Base-by-base conservation (phyloP, 2,888 invertebrate genomes). In the Pachydiplax longipennis region DNA sequence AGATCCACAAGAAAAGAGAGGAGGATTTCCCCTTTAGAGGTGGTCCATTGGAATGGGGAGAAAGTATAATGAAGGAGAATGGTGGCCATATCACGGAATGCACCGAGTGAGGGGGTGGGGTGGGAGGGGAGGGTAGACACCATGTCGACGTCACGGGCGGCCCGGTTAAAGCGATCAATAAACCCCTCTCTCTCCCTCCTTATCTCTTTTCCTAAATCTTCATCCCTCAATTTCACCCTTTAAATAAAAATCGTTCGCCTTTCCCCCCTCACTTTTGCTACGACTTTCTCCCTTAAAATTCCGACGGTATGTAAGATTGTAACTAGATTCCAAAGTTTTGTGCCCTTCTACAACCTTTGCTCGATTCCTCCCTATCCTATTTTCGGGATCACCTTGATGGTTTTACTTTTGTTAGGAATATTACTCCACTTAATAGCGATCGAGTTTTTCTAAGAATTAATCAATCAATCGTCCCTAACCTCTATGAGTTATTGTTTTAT, bases 121-220 rank as follows among this genome's bases (percentile, higher is more conserved):
- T 6, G 22, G 87, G 18, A 87, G 87, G 87, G 87, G 58, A 87
- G 87, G 37, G 87, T 87, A 87, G 61, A 87, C 87, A 65, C 87
- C 58, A 31, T 83, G 83, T 48, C 83, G 31, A 58, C 83, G 73
- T 73, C 83, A 58, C 58, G 83, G 83, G 53, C 58, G 87, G 37
- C 87, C 87, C 87, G 87, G 87, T 87, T 87, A 87, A 87, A 65
- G 40, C 87, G 87, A 87, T 87, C 87, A 87, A 87, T 87, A 87
- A 37, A 65, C 35, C 87, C 87, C 61, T 44, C 12, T 35, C 18
- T 18, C 58, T 37, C 82, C 25, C 35, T 80, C 53, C 31, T 31
- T 13, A 31, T 31, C 25, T 73, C 22, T 65, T 25, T n/a, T 65
- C 22, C 73, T 31, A 73, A 25, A 13, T 31, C 73, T 73, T 31